Percentiles rank a stretch among this genome's conserved stretches.
phyloP scores from a whole-genome alignment of 2,113 vertebrate species.

The Indicator indicator region DNA sequence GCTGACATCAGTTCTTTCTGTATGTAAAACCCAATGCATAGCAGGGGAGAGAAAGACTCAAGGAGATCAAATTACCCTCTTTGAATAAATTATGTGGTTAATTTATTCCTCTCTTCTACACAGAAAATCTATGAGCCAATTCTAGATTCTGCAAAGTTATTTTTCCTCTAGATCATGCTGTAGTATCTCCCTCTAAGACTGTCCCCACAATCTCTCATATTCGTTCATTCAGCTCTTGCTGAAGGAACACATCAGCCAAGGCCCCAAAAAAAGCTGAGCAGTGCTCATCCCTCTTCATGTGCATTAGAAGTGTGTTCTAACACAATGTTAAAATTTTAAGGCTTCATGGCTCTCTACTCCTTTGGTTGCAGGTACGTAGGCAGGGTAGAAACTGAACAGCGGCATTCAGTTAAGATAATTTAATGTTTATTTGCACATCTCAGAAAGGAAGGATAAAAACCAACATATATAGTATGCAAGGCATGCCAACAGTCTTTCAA shows the following conservation, averaged over 20 bases:
- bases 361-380: background rate
- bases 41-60: background rate
- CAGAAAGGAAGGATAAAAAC: background rate
- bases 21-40: background rate
- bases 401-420: slow-evolving; percentile 57
- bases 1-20: background rate
- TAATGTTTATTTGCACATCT: slow-evolving; percentile 27
- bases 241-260: background rate
- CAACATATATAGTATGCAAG: background rate
- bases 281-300: background rate
- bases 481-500: background rate
- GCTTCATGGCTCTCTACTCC: background rate
- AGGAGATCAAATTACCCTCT: background rate
- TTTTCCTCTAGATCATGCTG: background rate
- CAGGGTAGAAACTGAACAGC: background rate
- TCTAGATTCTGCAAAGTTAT: background rate
- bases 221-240: background rate
- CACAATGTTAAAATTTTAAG: slow-evolving; percentile 47
- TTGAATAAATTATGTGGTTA: background rate
- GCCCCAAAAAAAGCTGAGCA: background rate
- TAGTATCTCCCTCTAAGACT: background rate
- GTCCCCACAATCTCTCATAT: background rate
- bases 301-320: background rate
- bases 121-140: background rate
- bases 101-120: background rate